These are phyloP conservation scores for Nipponacmea schrenckii DNA, from an alignment of 2,888 invertebrate species.

Conservation along the genomic window DNA sequence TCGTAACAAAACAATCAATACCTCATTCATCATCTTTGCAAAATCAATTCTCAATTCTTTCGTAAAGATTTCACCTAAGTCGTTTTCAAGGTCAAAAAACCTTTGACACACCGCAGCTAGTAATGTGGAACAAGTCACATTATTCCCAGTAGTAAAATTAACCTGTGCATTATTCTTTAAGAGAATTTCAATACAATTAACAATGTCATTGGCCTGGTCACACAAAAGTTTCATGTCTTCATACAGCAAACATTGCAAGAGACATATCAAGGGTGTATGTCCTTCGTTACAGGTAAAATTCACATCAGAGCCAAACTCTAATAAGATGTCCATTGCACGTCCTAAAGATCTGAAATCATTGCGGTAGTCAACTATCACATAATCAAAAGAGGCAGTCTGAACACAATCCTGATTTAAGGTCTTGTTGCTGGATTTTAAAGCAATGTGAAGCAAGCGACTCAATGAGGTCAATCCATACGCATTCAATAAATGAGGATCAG, in stretches of 20 bases:
- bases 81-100: slow-evolving; percentile 31
- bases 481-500: slow-evolving; percentile 58
- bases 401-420: slow-evolving; percentile 80
- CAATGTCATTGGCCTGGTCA: slow-evolving; percentile 67
- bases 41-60: slow-evolving; percentile 25
- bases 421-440: slow-evolving; percentile 74
- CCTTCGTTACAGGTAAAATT: slow-evolving; percentile 53
- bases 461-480: slow-evolving; percentile 79
- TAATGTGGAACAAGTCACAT: slow-evolving; percentile 74
- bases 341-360: slow-evolving; percentile 53
- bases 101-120: slow-evolving; percentile 46
- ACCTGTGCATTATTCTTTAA: slow-evolving; percentile 79
- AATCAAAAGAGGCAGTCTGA: slow-evolving; percentile 76
- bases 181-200: slow-evolving; percentile 78
- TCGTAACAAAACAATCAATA: slow-evolving; percentile 75
- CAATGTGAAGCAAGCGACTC: slow-evolving; percentile 73
- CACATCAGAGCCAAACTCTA: slow-evolving; percentile 53
- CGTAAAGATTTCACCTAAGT: neutral
- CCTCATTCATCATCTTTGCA: slow-evolving; percentile 76
- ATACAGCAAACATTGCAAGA: slow-evolving; percentile 79
- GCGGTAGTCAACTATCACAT: slow-evolving; percentile 74
- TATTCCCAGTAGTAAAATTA: slow-evolving; percentile 76
- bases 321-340: slow-evolving; percentile 51
- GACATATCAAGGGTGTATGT: slow-evolving; percentile 76
- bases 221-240: slow-evolving; percentile 80